A percentile compares a stretch with the other conserved stretches of the same genome.
Conservation (phyloP, 2,888 invertebrate species). For the Agonum fuliginosum region DNA sequence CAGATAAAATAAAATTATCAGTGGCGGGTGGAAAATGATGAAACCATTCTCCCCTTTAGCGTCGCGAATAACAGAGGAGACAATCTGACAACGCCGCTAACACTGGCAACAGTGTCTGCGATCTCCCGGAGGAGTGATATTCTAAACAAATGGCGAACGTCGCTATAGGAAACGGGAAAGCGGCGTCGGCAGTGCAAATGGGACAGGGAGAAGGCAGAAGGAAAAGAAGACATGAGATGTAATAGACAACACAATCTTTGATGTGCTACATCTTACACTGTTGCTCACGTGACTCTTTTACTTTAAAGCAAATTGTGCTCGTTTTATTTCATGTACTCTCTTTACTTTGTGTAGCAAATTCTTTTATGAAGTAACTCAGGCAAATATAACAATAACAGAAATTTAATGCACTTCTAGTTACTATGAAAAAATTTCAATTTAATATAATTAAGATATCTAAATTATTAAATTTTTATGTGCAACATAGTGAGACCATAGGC, state of each 20-base stretch:
- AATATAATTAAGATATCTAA: too few species aligned
- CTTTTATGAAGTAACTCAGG: too few species aligned
- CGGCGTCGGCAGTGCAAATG: constrained; percentile 15
- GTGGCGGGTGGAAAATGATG: constrained; percentile 41
- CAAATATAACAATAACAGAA: too few species aligned
- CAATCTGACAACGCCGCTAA: constrained; percentile 41
- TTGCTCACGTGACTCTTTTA: too few species aligned
- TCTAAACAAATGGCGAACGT: constrained; percentile 53
- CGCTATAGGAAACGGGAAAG: constrained; percentile 33
- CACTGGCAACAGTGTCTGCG: background rate
- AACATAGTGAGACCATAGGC: too few species aligned
- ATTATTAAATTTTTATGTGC: too few species aligned
- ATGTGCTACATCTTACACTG: constrained; percentile 35
- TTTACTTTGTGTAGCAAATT: too few species aligned
- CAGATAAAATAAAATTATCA: constrained; percentile 55
- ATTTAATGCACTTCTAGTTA: too few species aligned
- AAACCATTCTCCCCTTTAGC: constrained; percentile 20
- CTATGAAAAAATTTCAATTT: too few species aligned
- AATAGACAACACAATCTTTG: constrained; percentile 42
- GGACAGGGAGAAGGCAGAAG: background rate
- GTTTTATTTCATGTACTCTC: too few species aligned
- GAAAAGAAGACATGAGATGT: background rate
- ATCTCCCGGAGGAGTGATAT: constrained; percentile 48
- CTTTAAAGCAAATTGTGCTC: too few species aligned
- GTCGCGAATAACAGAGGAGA: constrained; percentile 5